phyloP scores from a whole-genome alignment of 2,113 vertebrate species.

The Fukomys damarensis region DNA sequence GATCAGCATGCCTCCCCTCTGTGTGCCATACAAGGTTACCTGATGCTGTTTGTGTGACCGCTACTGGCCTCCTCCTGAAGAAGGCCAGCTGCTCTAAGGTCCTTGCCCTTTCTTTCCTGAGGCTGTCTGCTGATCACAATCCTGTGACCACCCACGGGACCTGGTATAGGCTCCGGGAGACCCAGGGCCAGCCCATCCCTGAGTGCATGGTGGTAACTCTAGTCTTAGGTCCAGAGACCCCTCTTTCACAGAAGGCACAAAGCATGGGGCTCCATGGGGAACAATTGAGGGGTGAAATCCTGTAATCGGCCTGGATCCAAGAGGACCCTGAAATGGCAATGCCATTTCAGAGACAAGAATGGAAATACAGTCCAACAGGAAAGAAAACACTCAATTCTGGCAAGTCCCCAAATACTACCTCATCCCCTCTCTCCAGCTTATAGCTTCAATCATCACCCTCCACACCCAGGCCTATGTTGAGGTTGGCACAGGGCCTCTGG shows the following conservation, averaged over 20 bases:
- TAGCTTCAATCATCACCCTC: not conserved
- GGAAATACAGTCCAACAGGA: not conserved
- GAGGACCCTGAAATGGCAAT: too few species aligned
- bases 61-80: not conserved
- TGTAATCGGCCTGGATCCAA: not conserved
- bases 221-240: not conserved
- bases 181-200: not conserved
- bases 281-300: not conserved
- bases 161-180: not conserved
- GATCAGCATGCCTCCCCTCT: not conserved
- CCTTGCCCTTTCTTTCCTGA: not conserved
- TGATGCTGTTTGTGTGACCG: fast-evolving
- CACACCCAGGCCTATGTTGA: not conserved
- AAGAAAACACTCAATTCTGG: not conserved
- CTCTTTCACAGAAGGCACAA: not conserved
- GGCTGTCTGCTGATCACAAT: not conserved
- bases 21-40: fast-evolving
- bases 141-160: not conserved
- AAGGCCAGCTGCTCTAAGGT: not conserved
- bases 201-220: not conserved
- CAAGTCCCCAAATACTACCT: not conserved
- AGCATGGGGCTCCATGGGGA: not conserved
- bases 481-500: not conserved
- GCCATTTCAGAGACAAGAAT: not conserved
- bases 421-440: too few species aligned